A percentile compares a stretch with the other conserved stretches of the same genome.
Evolutionary conservation across 2,113 vertebrate genomes (phyloP).

Genomic region (Tauraco erythrolophus): DNA sequence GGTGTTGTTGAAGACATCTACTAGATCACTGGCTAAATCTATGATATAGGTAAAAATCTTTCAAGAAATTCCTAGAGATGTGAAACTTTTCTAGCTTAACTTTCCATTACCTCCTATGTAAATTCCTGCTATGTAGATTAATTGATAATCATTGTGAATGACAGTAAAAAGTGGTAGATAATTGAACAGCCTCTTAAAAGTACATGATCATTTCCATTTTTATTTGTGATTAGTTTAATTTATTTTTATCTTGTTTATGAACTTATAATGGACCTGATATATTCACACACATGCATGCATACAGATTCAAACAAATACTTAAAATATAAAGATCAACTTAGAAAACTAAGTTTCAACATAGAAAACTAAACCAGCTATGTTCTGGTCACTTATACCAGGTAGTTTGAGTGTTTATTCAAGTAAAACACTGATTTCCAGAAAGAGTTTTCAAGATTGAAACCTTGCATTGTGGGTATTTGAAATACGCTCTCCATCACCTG

Average conservation of each 20-base stretch:
- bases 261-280: neutral
- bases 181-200: constrained; percentile 10
- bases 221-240: neutral
- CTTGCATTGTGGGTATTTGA: neutral
- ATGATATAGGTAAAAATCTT: neutral
- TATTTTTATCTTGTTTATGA: neutral
- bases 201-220: neutral
- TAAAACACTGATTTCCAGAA: neutral
- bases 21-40: neutral
- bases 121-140: neutral
- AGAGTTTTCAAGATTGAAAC: neutral
- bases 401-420: neutral
- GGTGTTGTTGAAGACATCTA: neutral
- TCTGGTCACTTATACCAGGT: neutral
- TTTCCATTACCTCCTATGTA: neutral
- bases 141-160: constrained; percentile 11
- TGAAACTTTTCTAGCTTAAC: neutral
- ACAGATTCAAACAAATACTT: neutral
- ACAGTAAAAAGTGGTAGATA: neutral
- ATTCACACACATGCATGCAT: neutral
- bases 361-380: neutral
- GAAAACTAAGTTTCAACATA: neutral
- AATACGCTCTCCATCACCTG: neutral
- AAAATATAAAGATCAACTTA: neutral
- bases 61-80: neutral